Evolutionary conservation across 2,113 vertebrate genomes (phyloP), one percentile per base, ranked within the genome.

Genomic region (Microtus richardsoni): DNA sequence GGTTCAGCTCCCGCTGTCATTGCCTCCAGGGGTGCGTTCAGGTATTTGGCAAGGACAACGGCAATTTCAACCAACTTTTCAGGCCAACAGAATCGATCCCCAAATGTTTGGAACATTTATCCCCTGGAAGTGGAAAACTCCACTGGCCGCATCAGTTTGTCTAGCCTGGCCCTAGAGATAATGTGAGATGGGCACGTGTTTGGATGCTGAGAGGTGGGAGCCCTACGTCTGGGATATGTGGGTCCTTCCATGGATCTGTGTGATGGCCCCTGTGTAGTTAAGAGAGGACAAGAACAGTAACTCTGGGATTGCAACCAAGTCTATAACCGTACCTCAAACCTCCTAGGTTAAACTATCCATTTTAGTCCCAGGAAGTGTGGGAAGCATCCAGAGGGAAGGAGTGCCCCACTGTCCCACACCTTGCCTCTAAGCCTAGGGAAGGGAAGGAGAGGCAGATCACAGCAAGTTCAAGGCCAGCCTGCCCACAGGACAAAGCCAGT

Each of bases 41-140:
- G 82, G 77, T 44, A 58, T 97, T 97, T 91, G 60, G 77, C 62
- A 79, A 97, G 71, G 79, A 73, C 70, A 93, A 91, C 75, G 75
- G 39, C 2, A 49, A 2, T 66, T 73, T 80, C 41, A 66, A 30
- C 87, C 47, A 39, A 70, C 49, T 92, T 16, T 36, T 88, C 49
- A 66, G 74, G 90, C 60, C 84, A 85, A 11, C 58, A 83, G 70
- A 83, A 47, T 16, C 17, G n/a, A 88, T 73, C 47, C 60, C 64
- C 64, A 91, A 87, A 93, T 14, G 4, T 68, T 93, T 73, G 58
- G 60, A 90, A 80, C 52, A 90, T 91, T 93, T 26, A 26, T 86
- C 24, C 70, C 54, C 47, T 82, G 1, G 44, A 94, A 82, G 4
- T 39, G 77, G 68, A 70, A 83, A 71, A 26, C 3, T 14, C 19